A percentile compares a stretch with the other conserved stretches of the same genome.
These are phyloP conservation scores for Tubiluchus corallicola DNA, from an alignment of 2,888 invertebrate genomes.

Conservation along the genomic window DNA sequence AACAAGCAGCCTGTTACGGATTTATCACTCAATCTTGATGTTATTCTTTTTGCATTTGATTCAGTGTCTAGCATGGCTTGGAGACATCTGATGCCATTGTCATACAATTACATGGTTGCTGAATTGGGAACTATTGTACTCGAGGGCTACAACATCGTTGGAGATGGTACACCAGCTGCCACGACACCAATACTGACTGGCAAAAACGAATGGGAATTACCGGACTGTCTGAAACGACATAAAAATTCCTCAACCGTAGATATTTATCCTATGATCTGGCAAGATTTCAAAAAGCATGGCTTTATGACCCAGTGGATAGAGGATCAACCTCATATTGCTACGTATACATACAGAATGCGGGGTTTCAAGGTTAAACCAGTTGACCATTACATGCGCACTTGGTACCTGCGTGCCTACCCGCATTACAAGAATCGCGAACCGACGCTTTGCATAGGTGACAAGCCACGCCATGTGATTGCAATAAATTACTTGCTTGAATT, in stretches of 20 bases:
- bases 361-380: constrained; percentile 67
- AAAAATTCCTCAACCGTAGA: constrained; percentile 44
- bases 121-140: constrained; percentile 43
- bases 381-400: constrained; percentile 71
- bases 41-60: constrained; percentile 71
- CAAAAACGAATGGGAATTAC: constrained; percentile 52
- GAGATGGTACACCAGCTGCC: constrained; percentile 37
- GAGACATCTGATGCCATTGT: constrained; percentile 53
- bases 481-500: constrained; percentile 33
- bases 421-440: constrained; percentile 33
- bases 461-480: constrained; percentile 41
- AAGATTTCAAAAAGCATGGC: constrained; percentile 41
- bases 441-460: constrained; percentile 47
- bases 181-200: constrained; percentile 72
- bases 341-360: constrained; percentile 71
- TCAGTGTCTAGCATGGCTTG: constrained; percentile 66
- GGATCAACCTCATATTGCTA: constrained; percentile 61
- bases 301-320: constrained; percentile 36
- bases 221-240: constrained; percentile 55
- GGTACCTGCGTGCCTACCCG: constrained; percentile 44
- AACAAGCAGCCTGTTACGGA: too few relatives aligned
- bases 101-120: constrained; percentile 45
- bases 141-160: constrained; percentile 37
- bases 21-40: constrained; percentile 45
- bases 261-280: constrained; percentile 68